phyloP scores from a whole-genome alignment of 2,797 vertebrate genomes.

The Alectoris magna region DNA sequence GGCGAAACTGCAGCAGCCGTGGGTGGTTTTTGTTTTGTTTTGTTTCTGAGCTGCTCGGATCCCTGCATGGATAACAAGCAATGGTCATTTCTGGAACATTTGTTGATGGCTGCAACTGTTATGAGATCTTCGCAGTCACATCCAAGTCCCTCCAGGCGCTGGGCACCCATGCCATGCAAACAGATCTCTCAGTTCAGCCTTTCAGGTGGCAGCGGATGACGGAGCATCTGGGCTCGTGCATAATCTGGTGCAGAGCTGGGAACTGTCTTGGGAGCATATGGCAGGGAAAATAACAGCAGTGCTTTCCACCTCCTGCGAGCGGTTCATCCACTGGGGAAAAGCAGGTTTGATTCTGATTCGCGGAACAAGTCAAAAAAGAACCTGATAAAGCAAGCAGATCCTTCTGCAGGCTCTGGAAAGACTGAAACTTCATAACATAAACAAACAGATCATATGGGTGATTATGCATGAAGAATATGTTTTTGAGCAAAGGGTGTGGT shows the following conservation, averaged over 20 bases:
- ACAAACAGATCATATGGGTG: constrained; percentile 23
- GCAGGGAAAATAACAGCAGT: constrained; percentile 67
- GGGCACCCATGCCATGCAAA: background rate
- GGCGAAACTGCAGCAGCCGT: background rate
- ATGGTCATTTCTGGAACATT: background rate
- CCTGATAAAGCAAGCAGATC: background rate
- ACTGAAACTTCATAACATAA: constrained; percentile 36
- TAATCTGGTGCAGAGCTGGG: constrained; percentile 46
- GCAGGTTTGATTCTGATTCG: constrained; percentile 5
- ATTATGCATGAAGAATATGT: constrained; percentile 4
- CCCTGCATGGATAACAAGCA: constrained; percentile 23
- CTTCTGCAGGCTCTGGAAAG: constrained; percentile 34
- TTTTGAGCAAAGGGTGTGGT: background rate
- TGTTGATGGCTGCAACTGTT: background rate
- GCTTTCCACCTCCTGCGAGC: constrained; percentile 23
- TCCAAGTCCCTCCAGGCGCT: constrained; percentile 50
- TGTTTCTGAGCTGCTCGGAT: background rate
- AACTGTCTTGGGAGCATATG: constrained; percentile 55
- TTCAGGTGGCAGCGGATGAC: constrained; percentile 41
- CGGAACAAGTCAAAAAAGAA: background rate
- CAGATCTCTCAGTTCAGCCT: constrained; percentile 18
- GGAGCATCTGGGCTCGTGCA: constrained; percentile 40
- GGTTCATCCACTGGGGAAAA: constrained; percentile 46
- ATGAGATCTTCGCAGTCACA: background rate
- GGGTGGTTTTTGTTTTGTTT: constrained; percentile 3